Base-by-base conservation (phyloP, 2,797 vertebrate species). In the Tinamus major region DNA sequence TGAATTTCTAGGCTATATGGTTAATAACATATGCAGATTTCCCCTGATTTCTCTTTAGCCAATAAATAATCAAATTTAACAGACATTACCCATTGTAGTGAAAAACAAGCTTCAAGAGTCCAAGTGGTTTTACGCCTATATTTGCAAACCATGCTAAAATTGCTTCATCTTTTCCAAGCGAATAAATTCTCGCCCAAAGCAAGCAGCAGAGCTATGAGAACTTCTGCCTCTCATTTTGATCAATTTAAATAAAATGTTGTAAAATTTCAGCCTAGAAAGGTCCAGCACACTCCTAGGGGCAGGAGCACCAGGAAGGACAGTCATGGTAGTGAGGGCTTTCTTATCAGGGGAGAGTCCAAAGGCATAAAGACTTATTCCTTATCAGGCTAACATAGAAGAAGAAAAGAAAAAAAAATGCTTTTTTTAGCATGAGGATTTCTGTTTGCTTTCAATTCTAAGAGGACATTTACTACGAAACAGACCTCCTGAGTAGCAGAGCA, bases 381-480 rank as follows among this genome's bases (percentile, higher is more conserved):
- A 31, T 21, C 26, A 27, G 42, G 6, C n/a, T 42, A 68, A 68
- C 31, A 75, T 0, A 41, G n/a, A 84, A 88, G 81, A 62, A 19
- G 64, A 0, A 31, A 1, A 6, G 10, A 23, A 49, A 46, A 46
- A 49, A 49, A 49, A 0, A 49, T 1, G 23, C 18, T 69, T 41
- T 61, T 53, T 82, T 77, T 39, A 61, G 23, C n/a, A 55, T 19
- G 12, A 78, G 6, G 27, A 79, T 24, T 90, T 90, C 58, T 87
- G 14, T 85, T 35, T 21, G 59, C 61, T 65, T 56, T 20, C 51
- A 67, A n/a, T 29, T 92, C 67, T 41, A 65, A 72, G 53, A 67
- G 7, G 17, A 31, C 9, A 16, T 49, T 86, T 77, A 72, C 33
- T n/a, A 49, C 10, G 16, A 27, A 51, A 24, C 55, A 69, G 24